Percentiles rank a stretch among this genome's conserved stretches.
Conservation (phyloP, 2,113 vertebrate species). For the Eublepharis macularius region DNA sequence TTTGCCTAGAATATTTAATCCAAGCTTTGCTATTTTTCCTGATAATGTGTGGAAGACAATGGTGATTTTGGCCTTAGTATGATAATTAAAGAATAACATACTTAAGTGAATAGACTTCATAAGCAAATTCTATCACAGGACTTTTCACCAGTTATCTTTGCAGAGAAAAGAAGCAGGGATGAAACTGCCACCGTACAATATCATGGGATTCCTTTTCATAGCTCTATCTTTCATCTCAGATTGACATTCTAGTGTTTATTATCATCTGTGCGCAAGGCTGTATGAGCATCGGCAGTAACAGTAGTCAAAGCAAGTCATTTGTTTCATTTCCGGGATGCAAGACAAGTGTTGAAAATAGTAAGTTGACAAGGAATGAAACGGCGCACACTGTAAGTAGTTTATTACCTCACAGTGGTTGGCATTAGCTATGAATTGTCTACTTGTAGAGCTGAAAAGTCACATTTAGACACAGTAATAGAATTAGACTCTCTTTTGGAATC, state of each 20-base stretch:
- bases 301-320: neutral
- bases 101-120: neutral
- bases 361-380: constrained; percentile 3
- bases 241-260: neutral
- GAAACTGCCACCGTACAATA: neutral
- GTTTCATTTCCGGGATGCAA: neutral
- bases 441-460: constrained; percentile 4
- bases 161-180: neutral
- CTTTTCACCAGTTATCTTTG: neutral
- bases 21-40: neutral
- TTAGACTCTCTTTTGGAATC: constrained; percentile 21
- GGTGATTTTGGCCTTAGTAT: neutral
- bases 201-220: neutral
- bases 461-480: neutral
- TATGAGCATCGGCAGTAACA: neutral
- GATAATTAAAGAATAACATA: neutral
- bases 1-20: neutral
- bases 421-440: neutral
- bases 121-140: neutral
- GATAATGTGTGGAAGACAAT: neutral
- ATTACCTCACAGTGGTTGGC: neutral
- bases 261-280: neutral
- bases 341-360: neutral
- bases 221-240: neutral
- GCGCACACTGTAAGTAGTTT: neutral